Evolutionary conservation across 2,113 vertebrate species (phyloP), one percentile per base, ranked within the genome.

Genomic region (Regulus satrapa): DNA sequence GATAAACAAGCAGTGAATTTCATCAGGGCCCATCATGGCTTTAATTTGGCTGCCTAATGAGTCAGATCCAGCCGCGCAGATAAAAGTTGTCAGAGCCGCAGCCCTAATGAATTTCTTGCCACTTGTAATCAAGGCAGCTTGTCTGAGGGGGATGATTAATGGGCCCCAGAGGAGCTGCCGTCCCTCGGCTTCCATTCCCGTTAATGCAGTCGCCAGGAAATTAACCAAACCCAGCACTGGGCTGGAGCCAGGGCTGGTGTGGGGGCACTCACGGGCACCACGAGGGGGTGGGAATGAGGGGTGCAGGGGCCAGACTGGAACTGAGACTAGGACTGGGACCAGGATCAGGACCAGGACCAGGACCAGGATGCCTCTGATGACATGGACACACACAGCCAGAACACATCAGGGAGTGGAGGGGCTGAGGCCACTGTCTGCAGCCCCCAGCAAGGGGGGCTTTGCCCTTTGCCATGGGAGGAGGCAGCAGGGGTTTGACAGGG

Each of bases 51-150:
- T 99, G 98, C 98, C 98, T 99, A 99, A 99, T 99, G 99, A 99
- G 98, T 98, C 99, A 98, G 98, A 99, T 99, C 99, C 98, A 98
- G 98, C 98, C 98, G 99, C 98, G 98, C 98, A 99, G 98, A 99
- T 99, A 99, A 98, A 99, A 99, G 98, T 99, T 99, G 99, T 99
- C 99, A 99, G 98, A 98, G 98, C 98, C 98, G 97, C 95, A 97
- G 98, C 98, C 98, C 98, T 99, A 99, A 99, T 99, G 99, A 99
- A 99, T 99, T 99, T 99, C 98, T 99, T 99, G 98, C 98, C 99
- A 99, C 99, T 99, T 99, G 99, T 99, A 99, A 99, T 99, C 99
- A 99, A 99, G 98, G 98, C 98, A 98, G 98, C 98, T 99, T 99
- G 99, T 99, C 98, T 98, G 98, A 98, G 98, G 98, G 95, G 98